Percentiles rank a stretch among this genome's conserved stretches.
phyloP scores from a whole-genome alignment of 2,113 vertebrate genomes.

The Alectura lathami region DNA sequence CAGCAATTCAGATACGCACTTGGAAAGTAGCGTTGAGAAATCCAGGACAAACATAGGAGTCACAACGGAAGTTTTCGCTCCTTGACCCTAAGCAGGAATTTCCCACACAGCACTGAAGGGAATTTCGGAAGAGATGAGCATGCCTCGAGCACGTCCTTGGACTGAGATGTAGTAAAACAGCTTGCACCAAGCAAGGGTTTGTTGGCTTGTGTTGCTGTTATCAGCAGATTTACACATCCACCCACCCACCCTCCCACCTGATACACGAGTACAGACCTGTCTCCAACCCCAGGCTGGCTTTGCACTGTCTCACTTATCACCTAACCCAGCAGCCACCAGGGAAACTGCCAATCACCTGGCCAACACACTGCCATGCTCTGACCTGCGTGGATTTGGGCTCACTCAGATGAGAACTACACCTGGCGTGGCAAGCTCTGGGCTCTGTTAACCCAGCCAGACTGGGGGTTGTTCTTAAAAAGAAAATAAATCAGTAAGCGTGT shows the following conservation, averaged over 20 bases:
- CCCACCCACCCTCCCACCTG: background rate
- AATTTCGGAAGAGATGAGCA: background rate
- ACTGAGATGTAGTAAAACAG: background rate
- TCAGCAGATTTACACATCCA: background rate
- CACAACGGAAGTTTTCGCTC: background rate
- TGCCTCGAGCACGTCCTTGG: background rate
- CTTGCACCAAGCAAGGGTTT: background rate
- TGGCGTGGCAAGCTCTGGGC: background rate
- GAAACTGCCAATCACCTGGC: background rate
- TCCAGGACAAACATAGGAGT: background rate
- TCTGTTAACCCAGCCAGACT: background rate
- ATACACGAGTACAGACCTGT: background rate
- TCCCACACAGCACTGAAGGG: background rate
- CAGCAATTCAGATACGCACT: conserved; percentile 9
- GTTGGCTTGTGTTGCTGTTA: background rate
- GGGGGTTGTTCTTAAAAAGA: background rate
- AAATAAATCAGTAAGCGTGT: background rate
- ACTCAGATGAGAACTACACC: background rate
- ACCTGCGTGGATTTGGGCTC: background rate
- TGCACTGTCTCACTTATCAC: background rate
- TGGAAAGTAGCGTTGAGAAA: background rate
- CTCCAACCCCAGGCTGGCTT: background rate
- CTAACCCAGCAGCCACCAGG: background rate
- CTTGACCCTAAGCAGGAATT: background rate
- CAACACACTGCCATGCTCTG: rapidly evolving